Evolutionary conservation across 2,888 invertebrate species (phyloP), one percentile per base, ranked within the genome.

Genomic region (Diaprepes abbreviatus): DNA sequence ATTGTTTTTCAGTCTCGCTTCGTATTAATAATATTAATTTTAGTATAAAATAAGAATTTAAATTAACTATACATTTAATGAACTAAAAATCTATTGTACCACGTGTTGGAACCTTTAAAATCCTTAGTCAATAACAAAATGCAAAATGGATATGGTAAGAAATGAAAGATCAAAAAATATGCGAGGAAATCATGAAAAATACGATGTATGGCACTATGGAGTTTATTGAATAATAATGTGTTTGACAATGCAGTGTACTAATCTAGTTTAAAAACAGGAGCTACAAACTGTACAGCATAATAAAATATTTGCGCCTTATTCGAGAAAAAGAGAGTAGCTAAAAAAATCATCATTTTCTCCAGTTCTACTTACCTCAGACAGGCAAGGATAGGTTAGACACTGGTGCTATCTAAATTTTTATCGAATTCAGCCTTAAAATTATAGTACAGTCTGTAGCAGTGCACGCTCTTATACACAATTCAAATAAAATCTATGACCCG

Each of bases 121-220:
- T n/a, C n/a, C n/a, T n/a, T n/a, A 21, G 50, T 36, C 63, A 68
- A 52, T 38, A 69, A 52, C 52, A 64, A 69, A 69, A 69, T 14
- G 52, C 14, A 2, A 48, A 50, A 69, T 69, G 69, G 69, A 57
- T 31, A 69, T 69, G 64, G 64, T 52, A 59, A 68, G 58, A 70
- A 70, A 70, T 70, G 69, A 70, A 40, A 63, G 58, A 58, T 33
- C 36, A 63, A 68, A 35, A 63, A 48, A 40, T 21, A 58, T 58
- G 62, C 62, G 67, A 71, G 71, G 64, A 65, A 72, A 67, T 55
- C 57, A 80, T 79, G 80, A 79, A 80, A 79, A 80, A 80, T 78
- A 80, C 82, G 81, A 82, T 81, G 79, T 83, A 84, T 84, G 84
- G 84, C 84, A 84, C 84, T 84, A 84, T 83, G 84, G 82, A 83